These are phyloP conservation scores for Xiphophorus hellerii DNA, from an alignment of 2,113 vertebrate genomes.

Conservation along the genomic window DNA sequence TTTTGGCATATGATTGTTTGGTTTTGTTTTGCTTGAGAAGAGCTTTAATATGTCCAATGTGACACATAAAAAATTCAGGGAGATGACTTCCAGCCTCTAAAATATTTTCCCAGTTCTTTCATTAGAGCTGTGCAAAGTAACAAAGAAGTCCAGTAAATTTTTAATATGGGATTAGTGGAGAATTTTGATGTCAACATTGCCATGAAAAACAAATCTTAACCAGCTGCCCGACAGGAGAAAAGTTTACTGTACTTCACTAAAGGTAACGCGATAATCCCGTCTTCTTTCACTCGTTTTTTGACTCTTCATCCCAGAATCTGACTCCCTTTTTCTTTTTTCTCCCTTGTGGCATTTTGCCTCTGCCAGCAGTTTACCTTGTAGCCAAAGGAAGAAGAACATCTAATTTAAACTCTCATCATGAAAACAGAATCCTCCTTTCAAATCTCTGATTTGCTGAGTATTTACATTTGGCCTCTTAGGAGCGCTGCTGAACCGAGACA, in stretches of 20 bases:
- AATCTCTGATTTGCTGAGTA: constrained; percentile 13
- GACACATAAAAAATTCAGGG: no score
- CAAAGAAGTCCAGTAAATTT: no score
- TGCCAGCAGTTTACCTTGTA: neutral
- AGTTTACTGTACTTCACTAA: neutral
- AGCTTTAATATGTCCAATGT: no score
- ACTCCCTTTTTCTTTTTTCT: no score
- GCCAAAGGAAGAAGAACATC: neutral
- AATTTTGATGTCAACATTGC: neutral
- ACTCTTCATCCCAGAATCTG: neutral
- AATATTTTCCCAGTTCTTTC: no score
- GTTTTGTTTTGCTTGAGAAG: no score
- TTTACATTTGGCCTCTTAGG: constrained; percentile 7
- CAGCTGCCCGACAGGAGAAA: neutral
- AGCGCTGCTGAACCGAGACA: constrained; percentile 3
- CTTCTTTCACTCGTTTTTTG: neutral
- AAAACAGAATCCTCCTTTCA: neutral
- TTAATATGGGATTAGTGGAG: no score
- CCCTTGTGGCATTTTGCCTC: neutral
- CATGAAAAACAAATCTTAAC: neutral
- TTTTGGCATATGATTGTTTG: no score
- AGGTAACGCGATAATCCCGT: neutral
- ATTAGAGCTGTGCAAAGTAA: no score
- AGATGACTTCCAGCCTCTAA: no score
- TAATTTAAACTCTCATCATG: neutral